A percentile compares a stretch with the other conserved stretches of the same genome.
Evolutionary conservation across 2,888 invertebrate genomes (phyloP).

Genomic region (Lasioglossum oenotherae): DNA sequence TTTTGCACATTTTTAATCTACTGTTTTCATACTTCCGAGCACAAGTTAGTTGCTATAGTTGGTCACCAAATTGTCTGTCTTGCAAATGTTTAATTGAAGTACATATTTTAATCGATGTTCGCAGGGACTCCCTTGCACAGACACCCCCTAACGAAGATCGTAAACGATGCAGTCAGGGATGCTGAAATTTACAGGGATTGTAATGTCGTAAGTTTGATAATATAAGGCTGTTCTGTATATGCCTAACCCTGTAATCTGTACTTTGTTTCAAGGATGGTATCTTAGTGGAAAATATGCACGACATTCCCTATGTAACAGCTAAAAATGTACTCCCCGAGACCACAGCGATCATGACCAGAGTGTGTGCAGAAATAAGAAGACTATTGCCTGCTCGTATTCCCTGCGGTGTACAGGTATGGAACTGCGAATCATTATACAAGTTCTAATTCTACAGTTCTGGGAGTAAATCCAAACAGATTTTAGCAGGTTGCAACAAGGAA

Average conservation of each 20-base stretch:
- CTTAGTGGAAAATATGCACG: slow-evolving; percentile 92
- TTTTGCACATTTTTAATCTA: slow-evolving; percentile 18
- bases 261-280: slow-evolving; percentile 87
- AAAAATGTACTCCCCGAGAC: slow-evolving; percentile 88
- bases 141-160: slow-evolving; percentile 85
- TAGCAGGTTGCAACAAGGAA: slow-evolving; percentile 91
- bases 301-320: slow-evolving; percentile 89
- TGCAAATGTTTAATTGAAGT: not conserved
- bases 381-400: slow-evolving; percentile 85
- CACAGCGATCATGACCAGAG: slow-evolving; percentile 88
- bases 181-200: slow-evolving; percentile 87
- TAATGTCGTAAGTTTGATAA: slow-evolving; percentile 85
- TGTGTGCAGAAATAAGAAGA: slow-evolving; percentile 87
- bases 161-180: slow-evolving; percentile 87
- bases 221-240: slow-evolving; percentile 21
- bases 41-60: not conserved
- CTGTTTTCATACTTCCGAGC: not conserved
- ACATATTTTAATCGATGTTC: slow-evolving; percentile 25
- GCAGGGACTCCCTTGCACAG: slow-evolving; percentile 87
- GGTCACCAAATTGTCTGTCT: not conserved
- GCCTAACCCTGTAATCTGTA: not conserved
- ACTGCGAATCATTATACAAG: not conserved
- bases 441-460: not conserved
- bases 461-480: slow-evolving; percentile 85
- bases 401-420: slow-evolving; percentile 87